Conservation (phyloP, 2,113 vertebrate species). For the Microtus montanus region DNA sequence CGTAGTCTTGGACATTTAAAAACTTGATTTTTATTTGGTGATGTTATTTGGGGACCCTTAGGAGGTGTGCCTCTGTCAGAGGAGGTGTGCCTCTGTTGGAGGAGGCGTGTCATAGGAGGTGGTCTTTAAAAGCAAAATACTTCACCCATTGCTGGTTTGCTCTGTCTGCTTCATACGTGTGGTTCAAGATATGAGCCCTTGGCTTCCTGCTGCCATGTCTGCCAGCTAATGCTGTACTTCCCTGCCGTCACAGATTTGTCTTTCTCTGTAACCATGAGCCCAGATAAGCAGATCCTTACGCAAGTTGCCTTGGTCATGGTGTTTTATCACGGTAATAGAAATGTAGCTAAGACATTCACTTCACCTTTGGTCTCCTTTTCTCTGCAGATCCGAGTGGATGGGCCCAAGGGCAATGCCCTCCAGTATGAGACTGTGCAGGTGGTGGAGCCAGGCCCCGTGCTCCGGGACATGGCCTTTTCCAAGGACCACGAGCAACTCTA, state of each 20-base stretch:
- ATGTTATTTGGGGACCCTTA: not conserved
- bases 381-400: conserved; percentile 94
- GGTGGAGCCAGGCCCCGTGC: conserved; percentile 91
- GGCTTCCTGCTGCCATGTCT: not conserved
- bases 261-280: not conserved
- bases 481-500: conserved; percentile 94
- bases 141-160: not conserved
- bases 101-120: not conserved
- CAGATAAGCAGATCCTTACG: not conserved
- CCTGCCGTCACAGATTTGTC: too few species aligned
- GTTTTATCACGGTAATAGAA: not conserved
- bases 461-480: conserved; percentile 97
- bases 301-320: not conserved
- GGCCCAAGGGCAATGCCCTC: conserved; percentile 89
- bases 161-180: not conserved
- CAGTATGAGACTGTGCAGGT: conserved; percentile 97
- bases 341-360: not conserved
- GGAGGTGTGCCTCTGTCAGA: not conserved
- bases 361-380: not conserved
- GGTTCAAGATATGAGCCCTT: not conserved
- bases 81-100: not conserved
- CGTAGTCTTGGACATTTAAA: not conserved
- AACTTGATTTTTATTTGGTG: not conserved
- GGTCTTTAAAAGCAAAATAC: not conserved
- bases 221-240: not conserved